Evolutionary conservation across 2,888 invertebrate genomes (phyloP), one percentile per base, ranked within the genome.

Genomic region (Salticus scenicus): DNA sequence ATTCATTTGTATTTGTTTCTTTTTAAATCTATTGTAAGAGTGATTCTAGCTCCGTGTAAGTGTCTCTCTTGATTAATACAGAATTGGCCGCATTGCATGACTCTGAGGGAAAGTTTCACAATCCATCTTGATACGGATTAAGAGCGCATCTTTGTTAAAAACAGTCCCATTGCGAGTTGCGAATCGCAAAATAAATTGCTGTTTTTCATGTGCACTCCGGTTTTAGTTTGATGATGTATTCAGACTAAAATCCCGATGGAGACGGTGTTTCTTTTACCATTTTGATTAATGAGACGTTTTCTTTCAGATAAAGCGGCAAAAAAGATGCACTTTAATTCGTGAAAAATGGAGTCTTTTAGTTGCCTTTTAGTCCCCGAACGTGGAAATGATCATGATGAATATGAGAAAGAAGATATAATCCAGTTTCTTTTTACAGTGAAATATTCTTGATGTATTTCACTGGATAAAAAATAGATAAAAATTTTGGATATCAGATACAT

Each of bases 311-410:
- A 30, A 66, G 30, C 7, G 12, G 2, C 30, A 66, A 66, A 66
- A 66, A 66, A 66, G 66, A 30, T 66, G 30, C 31, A 30, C 66
- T 66, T 66, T 66, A 66, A 66, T 66, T 66, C 66, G 31, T 66
- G 66, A 66, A 66, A 66, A 66, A 66, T 66, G 66, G 24, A 5
- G 30, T 66, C 24, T 20, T 66, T 30, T 7, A 17, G 24, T 57
- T 24, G 57, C 24, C n/a, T 20, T 24, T 24, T 20, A 24, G 57
- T 57, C 57, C 24, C 57, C 24, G 20, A 24, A 24, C 24, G 2
- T 24, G 7, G 1, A 24, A 24, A 24, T 66, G 66, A 66, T 66
- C 30, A 66, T 66, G 66, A 66, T 66, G 66, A 66, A 66, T 66
- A 31, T 31, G 66, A 17, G 66, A 31, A 57, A 57, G 30, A 30